Base-by-base conservation (phyloP, 1,140 invertebrate genomes). In the Saccostrea cuccullata region DNA sequence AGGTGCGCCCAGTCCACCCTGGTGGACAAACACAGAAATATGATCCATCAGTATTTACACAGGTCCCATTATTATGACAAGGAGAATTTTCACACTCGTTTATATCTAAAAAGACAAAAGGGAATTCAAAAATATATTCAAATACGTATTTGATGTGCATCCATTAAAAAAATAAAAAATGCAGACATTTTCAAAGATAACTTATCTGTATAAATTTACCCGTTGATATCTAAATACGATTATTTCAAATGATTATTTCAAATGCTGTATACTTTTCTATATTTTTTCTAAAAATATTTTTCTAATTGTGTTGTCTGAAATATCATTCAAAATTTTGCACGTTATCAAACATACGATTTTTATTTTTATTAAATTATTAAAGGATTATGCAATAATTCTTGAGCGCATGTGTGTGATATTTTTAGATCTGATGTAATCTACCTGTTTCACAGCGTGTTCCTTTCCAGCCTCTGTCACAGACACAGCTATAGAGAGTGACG, bases 61-160 rank as follows among this genome's bases (percentile, higher is more conserved):
- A 99, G 56, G 97, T 98, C 23, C 97, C 98, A 11, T 98, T 98
- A 95, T 99, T 98, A 64, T 88, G 15, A 60, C 86, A 88, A 91
- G 67, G 88, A 13, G 60, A 73, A 5, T 88, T 85, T 15, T 73
- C 55, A 88, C 93, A 94, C 89, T 94, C 93, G 56, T 93, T 91
- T 2, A 91, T 67, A 84, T 94, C 92, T 86, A 36, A 88, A 87
- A 40, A 60, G 0, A 77, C 8, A 82, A 20, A 9, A 11, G 36
- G 3, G 15, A 2, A 36, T 12, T 58, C 1, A 64, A 6, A 84
- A 17, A 55, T 55, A 47, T 47, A 47, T 6, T 47, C 6, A 47
- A 47, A 8, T 47, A 9, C 6, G 5, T 5, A 47, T 47, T 47
- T 47, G 0, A 47, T 6, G 47, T 9, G 47, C 9, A 2, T 47